Evolutionary conservation across 2,113 vertebrate genomes (phyloP).

Genomic region (Tenebrosternarchus preto): DNA sequence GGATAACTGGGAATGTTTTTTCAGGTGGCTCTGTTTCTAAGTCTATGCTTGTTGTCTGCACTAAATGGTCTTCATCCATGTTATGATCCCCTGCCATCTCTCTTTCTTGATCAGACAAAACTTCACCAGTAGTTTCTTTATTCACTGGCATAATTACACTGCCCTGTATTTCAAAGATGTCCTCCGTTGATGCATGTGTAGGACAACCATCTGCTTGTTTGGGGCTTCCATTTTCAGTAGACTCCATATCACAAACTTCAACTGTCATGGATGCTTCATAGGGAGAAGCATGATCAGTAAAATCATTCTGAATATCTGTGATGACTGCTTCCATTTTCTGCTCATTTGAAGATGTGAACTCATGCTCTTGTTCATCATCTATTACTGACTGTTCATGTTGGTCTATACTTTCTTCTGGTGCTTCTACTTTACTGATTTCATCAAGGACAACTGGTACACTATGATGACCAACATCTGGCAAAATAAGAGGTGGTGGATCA

Average conservation of each 20-base stretch:
- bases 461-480: background rate
- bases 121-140: background rate
- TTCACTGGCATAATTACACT: background rate
- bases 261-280: background rate
- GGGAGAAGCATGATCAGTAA: background rate
- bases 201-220: background rate
- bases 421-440: background rate
- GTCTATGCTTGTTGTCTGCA: background rate
- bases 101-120: background rate
- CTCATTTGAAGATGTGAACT: background rate
- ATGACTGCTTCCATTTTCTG: background rate
- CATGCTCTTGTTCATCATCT: background rate
- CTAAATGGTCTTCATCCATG: background rate
- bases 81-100: background rate
- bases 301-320: conserved; percentile 11
- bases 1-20: background rate
- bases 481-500: background rate
- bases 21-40: background rate
- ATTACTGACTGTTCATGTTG: background rate
- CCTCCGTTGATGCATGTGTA: background rate
- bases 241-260: background rate
- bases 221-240: background rate
- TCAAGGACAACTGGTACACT: background rate
- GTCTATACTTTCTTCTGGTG: background rate
- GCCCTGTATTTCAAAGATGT: background rate